These are phyloP conservation scores for Polyodon spathula DNA, from an alignment of 2,113 vertebrate species.

Conservation along the genomic window DNA sequence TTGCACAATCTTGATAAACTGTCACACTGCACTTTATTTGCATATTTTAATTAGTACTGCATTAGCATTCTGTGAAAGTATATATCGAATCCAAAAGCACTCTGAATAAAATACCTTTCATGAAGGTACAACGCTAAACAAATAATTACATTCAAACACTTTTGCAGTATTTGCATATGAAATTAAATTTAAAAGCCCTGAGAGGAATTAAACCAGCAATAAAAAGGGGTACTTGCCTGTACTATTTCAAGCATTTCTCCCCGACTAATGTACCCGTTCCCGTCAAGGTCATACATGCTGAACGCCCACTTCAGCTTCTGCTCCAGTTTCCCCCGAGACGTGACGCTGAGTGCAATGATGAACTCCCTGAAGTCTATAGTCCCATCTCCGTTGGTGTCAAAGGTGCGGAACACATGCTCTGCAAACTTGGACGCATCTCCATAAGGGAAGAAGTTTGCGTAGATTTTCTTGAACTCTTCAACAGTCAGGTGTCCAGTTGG, in stretches of 20 bases:
- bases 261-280: slow-evolving; percentile 72
- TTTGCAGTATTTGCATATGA: no score
- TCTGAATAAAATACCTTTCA: no score
- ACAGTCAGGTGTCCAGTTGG: slow-evolving; percentile 72
- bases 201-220: background rate
- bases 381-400: slow-evolving; percentile 66
- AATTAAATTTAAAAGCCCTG: background rate
- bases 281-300: slow-evolving; percentile 73
- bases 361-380: slow-evolving; percentile 77
- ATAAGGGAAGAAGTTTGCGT: slow-evolving; percentile 71
- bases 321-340: slow-evolving; percentile 65
- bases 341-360: slow-evolving; percentile 71
- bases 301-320: slow-evolving; percentile 75
- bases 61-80: no score
- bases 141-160: no score
- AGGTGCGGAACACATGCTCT: slow-evolving; percentile 72
- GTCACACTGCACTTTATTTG: no score
- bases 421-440: slow-evolving; percentile 70
- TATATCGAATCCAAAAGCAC: no score
- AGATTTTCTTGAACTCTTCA: slow-evolving; percentile 76
- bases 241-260: slow-evolving; percentile 76
- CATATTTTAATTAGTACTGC: no score
- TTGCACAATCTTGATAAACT: no score
- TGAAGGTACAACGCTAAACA: no score
- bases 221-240: slow-evolving; percentile 43